Conservation (phyloP, 2,797 vertebrate species). For the Premnoplex brunnescens region DNA sequence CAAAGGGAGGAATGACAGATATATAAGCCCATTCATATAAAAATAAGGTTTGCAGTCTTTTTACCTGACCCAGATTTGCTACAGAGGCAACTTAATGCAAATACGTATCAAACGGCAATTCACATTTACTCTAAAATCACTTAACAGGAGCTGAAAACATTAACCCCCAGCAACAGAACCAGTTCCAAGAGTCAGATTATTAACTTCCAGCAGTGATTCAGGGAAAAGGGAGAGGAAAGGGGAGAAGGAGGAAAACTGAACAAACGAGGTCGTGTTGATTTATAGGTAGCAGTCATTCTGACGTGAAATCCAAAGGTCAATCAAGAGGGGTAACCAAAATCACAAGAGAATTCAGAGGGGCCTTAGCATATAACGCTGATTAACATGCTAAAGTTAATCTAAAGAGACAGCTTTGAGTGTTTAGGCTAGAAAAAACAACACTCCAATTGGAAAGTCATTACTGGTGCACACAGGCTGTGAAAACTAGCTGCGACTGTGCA, state of each 20-base stretch:
- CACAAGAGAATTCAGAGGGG: slow-evolving; percentile 63
- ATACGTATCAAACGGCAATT: slow-evolving; percentile 34
- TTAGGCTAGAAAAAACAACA: slow-evolving; percentile 39
- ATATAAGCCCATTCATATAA: slow-evolving; percentile 54
- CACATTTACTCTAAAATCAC: slow-evolving; percentile 49
- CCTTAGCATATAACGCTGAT: not conserved
- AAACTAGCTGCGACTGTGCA: not conserved
- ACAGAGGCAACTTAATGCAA: slow-evolving; percentile 59
- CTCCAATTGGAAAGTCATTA: slow-evolving; percentile 43
- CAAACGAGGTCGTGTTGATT: not conserved
- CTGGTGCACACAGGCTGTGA: slow-evolving; percentile 30
- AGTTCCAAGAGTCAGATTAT: slow-evolving; percentile 64
- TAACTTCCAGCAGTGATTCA: slow-evolving; percentile 59
- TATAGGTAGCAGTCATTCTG: slow-evolving; percentile 46
- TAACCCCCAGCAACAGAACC: slow-evolving; percentile 75
- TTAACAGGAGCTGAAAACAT: slow-evolving; percentile 65
- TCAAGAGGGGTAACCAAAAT: slow-evolving; percentile 64
- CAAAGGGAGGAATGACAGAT: slow-evolving; percentile 61
- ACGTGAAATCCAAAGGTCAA: slow-evolving; percentile 58
- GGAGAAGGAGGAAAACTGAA: slow-evolving; percentile 19
- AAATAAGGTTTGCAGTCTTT: slow-evolving; percentile 41
- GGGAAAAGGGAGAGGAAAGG: slow-evolving; percentile 16
- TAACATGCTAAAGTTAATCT: slow-evolving; percentile 32
- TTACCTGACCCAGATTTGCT: slow-evolving; percentile 58
- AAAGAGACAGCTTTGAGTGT: slow-evolving; percentile 44